These are phyloP conservation scores for Sympetrum striolatum DNA, from an alignment of 2,888 invertebrate genomes.

Conservation along the genomic window DNA sequence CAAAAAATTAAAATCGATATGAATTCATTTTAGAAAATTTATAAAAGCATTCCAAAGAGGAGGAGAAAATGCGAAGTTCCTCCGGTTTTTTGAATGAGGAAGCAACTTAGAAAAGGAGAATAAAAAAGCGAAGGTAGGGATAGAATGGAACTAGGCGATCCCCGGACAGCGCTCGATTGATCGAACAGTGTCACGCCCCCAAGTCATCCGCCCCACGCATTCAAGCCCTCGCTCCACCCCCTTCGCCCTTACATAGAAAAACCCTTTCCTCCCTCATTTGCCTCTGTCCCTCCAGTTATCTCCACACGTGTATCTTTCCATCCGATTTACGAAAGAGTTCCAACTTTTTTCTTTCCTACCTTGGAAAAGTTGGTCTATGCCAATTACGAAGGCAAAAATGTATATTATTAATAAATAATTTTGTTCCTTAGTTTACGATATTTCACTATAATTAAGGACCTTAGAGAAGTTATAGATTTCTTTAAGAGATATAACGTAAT, in stretches of 20 bases:
- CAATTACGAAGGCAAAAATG: too few species aligned
- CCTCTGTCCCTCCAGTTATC: neutral
- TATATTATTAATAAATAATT: too few species aligned
- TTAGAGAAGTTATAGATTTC: too few species aligned
- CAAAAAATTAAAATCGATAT: too few species aligned
- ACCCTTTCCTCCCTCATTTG: neutral
- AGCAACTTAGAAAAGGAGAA: neutral
- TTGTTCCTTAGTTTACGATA: too few species aligned
- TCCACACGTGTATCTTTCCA: neutral
- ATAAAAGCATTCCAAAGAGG: neutral
- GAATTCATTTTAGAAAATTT: too few species aligned
- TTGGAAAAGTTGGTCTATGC: too few species aligned
- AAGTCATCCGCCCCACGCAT: neutral
- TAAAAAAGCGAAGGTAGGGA: neutral
- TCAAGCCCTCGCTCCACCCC: neutral
- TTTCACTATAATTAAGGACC: too few species aligned
- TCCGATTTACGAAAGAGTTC: too few species aligned
- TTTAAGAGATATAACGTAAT: too few species aligned
- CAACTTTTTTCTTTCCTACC: too few species aligned
- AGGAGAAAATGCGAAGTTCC: neutral
- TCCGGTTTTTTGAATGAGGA: neutral
- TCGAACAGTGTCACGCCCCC: conserved; percentile 35
- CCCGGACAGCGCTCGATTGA: conserved; percentile 37
- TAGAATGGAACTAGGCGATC: neutral
- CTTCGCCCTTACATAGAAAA: neutral